Conservation (phyloP, 2,113 vertebrate species). For the Colinus virginianus region DNA sequence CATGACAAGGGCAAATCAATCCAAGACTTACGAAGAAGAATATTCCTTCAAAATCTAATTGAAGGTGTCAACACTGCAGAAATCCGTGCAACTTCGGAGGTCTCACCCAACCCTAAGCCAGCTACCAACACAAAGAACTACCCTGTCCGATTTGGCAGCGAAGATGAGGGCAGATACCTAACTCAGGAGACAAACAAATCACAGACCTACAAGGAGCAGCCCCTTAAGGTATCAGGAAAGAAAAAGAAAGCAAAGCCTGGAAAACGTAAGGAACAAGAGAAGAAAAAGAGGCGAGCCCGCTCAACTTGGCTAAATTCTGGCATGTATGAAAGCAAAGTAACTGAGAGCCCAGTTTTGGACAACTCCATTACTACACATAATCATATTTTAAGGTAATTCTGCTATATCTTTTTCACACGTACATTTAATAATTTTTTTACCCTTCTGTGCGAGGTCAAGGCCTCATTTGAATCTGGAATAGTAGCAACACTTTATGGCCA, state of each 20-base stretch:
- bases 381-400: slow-evolving; percentile 71
- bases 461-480: background rate
- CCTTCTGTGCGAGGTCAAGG: background rate
- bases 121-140: slow-evolving; percentile 89
- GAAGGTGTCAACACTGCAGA: slow-evolving; percentile 94
- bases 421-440: background rate
- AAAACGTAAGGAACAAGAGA: slow-evolving; percentile 92
- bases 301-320: slow-evolving; percentile 66
- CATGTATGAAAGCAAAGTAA: slow-evolving; percentile 58
- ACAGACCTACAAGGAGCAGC: slow-evolving; percentile 88
- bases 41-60: slow-evolving; percentile 91
- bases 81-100: slow-evolving; percentile 77
- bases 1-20: slow-evolving; percentile 94
- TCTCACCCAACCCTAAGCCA: slow-evolving; percentile 86
- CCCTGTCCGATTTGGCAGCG: slow-evolving; percentile 79
- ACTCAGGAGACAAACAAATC: slow-evolving; percentile 97
- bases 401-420: background rate
- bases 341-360: slow-evolving; percentile 68
- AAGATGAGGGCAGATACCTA: slow-evolving; percentile 83
- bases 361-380: slow-evolving; percentile 60
- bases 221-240: slow-evolving; percentile 80
- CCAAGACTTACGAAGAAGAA: slow-evolving; percentile 89
- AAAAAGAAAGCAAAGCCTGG: slow-evolving; percentile 92
- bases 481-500: background rate
- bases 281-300: slow-evolving; percentile 89